Percentiles rank a stretch among this genome's conserved stretches.
Conservation (phyloP, 2,797 vertebrate species). For the Neosilurus hyrtlii region DNA sequence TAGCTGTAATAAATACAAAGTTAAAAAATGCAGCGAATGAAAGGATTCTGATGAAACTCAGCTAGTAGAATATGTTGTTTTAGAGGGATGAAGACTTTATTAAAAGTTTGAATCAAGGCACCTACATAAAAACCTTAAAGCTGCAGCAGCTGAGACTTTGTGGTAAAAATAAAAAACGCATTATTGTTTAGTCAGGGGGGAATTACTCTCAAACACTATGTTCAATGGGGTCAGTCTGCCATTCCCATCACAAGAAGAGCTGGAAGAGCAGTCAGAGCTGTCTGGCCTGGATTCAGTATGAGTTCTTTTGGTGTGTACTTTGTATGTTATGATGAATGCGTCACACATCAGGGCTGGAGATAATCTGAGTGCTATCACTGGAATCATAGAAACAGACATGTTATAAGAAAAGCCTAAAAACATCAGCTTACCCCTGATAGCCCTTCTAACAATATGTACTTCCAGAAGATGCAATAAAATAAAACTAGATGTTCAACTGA, state of each 20-base stretch:
- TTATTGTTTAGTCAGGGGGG: slow-evolving; percentile 1
- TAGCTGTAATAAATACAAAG: slow-evolving; percentile 2
- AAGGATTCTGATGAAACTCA: not conserved
- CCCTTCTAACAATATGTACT: not conserved
- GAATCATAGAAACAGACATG: not conserved
- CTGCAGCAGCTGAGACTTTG: not conserved
- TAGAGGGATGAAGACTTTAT: not conserved
- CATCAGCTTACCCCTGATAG: not conserved
- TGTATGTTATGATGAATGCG: not conserved
- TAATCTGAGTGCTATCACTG: not conserved
- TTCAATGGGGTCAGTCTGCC: not conserved
- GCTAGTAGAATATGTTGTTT: not conserved
- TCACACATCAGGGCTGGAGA: not conserved
- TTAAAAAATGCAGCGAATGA: not conserved
- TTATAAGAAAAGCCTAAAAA: not conserved
- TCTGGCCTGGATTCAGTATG: not conserved
- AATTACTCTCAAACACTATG: slow-evolving; percentile 3
- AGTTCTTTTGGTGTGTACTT: not conserved
- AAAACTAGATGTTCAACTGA: not conserved
- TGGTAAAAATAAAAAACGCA: slow-evolving; percentile 4
- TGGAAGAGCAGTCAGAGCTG: not conserved
- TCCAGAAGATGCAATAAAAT: not conserved
- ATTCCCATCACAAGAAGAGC: not conserved
- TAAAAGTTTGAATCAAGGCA: not conserved
- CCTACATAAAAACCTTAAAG: not conserved